These are phyloP conservation scores for Threskiornis aethiopicus DNA, from an alignment of 2,797 vertebrate genomes.

Conservation along the genomic window DNA sequence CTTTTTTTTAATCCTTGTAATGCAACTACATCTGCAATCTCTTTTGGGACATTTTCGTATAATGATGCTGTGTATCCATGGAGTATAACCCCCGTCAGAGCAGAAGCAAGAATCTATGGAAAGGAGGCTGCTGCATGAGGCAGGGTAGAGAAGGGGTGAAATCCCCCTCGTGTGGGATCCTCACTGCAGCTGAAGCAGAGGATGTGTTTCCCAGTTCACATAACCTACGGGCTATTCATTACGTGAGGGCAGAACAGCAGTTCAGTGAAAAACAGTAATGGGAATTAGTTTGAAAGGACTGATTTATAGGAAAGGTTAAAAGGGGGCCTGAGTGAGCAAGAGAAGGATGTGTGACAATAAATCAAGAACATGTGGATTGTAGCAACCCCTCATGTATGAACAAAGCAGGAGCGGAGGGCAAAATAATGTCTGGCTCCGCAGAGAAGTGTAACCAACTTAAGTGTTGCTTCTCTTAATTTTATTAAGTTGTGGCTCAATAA, in stretches of 20 bases:
- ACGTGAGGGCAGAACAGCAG: background rate
- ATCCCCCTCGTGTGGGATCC: background rate
- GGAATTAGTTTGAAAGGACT: background rate
- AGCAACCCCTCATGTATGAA: background rate
- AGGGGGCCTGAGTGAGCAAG: background rate
- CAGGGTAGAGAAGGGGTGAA: background rate
- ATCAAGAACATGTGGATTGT: background rate
- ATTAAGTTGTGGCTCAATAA: background rate
- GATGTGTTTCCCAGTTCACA: background rate
- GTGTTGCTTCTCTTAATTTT: background rate
- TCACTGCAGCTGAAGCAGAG: background rate
- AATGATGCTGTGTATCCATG: rapidly evolving
- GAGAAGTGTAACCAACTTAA: background rate
- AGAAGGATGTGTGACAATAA: background rate
- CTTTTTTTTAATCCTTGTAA: background rate
- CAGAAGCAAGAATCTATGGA: background rate
- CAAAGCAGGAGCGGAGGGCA: background rate
- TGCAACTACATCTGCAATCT: background rate
- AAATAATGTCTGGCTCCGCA: background rate
- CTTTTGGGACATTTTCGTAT: background rate
- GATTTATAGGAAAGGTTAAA: background rate
- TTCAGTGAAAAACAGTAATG: background rate
- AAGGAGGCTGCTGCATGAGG: background rate
- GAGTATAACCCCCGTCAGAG: background rate
- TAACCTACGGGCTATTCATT: rapidly evolving